Conservation (phyloP, 2,888 invertebrate species). For the Tineola bisselliella region DNA sequence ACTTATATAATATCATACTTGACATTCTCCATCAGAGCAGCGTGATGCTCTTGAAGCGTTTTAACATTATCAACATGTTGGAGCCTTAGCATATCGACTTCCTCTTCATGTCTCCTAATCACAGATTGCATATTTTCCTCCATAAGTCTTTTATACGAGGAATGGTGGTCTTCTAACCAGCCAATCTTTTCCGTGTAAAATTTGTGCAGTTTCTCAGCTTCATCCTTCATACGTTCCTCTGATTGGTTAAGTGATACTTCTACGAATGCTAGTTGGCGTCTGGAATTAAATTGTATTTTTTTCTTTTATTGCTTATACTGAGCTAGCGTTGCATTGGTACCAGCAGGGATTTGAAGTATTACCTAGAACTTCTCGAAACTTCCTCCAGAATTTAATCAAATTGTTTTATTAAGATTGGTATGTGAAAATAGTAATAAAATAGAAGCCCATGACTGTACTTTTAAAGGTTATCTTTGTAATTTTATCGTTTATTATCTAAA, state of each 20-base stretch:
- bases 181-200: conserved; percentile 61
- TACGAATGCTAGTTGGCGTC: conserved; percentile 67
- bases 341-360: neutral
- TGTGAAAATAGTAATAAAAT: no score
- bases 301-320: neutral
- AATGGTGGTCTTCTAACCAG: conserved; percentile 63
- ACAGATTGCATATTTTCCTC: conserved; percentile 58
- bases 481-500: no score
- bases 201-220: conserved; percentile 59
- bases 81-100: conserved; percentile 47
- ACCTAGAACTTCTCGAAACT: no score
- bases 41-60: conserved; percentile 58
- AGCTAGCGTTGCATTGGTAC: neutral
- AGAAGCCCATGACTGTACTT: no score
- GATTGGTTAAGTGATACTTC: conserved; percentile 65
- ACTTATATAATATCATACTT: conserved; percentile 33
- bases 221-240: conserved; percentile 69
- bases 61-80: conserved; percentile 57
- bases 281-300: conserved; percentile 27
- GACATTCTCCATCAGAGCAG: conserved; percentile 65
- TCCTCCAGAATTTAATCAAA: no score
- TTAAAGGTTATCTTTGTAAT: no score
- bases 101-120: conserved; percentile 51
- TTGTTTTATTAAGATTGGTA: no score
- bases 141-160: conserved; percentile 53